Base-by-base conservation (phyloP, 2,888 invertebrate species). In the Dermolepida albohirtum region DNA sequence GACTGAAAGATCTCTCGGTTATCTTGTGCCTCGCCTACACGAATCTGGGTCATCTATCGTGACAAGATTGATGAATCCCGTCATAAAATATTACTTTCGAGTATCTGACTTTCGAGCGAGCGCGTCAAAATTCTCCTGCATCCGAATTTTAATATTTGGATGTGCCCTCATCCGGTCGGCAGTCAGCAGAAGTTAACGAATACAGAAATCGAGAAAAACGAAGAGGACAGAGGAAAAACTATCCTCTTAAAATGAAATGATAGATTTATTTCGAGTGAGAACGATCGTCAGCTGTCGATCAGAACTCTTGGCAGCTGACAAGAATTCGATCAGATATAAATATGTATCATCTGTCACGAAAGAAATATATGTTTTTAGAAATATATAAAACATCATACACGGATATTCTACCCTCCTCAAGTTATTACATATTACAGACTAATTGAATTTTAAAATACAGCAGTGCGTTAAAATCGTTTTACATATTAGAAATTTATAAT, bases 11-110 rank as follows among this genome's bases (percentile, higher is more conserved):
- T 57, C 43, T 27, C 41, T 43, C 57, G 44, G 57, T 57, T 57
- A 57, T 57, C 43, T 57, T 43, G 43, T 12, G 17, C 54, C 17
- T 17, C 17, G 5, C 17, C 40, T 10, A 0, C 11, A 12, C 14
- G 29, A 43, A 57, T 43, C 57, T 57, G 43, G 57, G 57, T 57
- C 57, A 57, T 44, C 57, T 57, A 41, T 43, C 57, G 57, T 39
- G 57, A 55, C 43, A 55, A 57, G 54, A 66, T 66, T 66, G 66
- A 66, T 66, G 66, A 49, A 66, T 66, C 47, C 54, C 49, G 14
- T 43, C 54, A 49, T 54, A 39, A 54, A 66, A 66, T 66, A 66
- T 55, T 47, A 55, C 54, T 64, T 55, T 54, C 57, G 57, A 57
- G 57, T 57, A 57, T 57, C 57, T 57, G 57, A 57, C 44, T 57